phyloP scores from a whole-genome alignment of 2,888 invertebrate genomes.

The Drosophila koepferae region DNA sequence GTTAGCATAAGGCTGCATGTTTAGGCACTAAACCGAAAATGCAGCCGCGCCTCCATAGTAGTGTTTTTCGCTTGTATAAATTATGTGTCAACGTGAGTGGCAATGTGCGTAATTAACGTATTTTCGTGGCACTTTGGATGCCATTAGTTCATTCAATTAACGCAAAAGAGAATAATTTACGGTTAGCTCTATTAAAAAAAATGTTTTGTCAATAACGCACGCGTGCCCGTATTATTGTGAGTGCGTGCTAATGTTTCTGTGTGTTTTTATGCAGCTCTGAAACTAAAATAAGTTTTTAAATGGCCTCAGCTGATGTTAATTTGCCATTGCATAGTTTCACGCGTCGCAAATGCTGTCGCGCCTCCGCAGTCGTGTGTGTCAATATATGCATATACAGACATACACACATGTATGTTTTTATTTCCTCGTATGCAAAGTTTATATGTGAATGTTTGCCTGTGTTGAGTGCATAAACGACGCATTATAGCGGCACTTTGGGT shows the following conservation, averaged over 20 bases:
- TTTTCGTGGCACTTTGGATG: background rate
- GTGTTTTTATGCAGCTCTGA: slow-evolving; percentile 13
- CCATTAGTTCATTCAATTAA: background rate
- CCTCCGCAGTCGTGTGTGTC: slow-evolving; percentile 8
- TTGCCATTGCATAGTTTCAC: slow-evolving; percentile 52
- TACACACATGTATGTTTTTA: background rate
- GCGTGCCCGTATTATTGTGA: background rate
- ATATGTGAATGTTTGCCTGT: slow-evolving; percentile 18
- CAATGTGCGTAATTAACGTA: background rate
- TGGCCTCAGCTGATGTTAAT: slow-evolving; percentile 18
- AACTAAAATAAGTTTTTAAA: slow-evolving; percentile 46
- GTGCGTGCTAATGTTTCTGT: background rate
- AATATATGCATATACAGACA: slow-evolving; percentile 4
- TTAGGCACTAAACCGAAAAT: background rate
- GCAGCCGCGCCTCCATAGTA: background rate
- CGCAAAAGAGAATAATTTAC: no score
- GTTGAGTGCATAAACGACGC: slow-evolving; percentile 27
- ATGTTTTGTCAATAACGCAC: background rate
- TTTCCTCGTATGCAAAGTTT: slow-evolving; percentile 13
- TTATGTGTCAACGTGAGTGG: background rate
- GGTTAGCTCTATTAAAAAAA: background rate
- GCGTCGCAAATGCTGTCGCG: slow-evolving; percentile 29
- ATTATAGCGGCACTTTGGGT: slow-evolving; percentile 42
- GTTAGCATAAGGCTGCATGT: background rate
- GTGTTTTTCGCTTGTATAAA: no score